Evolutionary conservation across 1,140 invertebrate species (phyloP).

Genomic region (Delia radicum): DNA sequence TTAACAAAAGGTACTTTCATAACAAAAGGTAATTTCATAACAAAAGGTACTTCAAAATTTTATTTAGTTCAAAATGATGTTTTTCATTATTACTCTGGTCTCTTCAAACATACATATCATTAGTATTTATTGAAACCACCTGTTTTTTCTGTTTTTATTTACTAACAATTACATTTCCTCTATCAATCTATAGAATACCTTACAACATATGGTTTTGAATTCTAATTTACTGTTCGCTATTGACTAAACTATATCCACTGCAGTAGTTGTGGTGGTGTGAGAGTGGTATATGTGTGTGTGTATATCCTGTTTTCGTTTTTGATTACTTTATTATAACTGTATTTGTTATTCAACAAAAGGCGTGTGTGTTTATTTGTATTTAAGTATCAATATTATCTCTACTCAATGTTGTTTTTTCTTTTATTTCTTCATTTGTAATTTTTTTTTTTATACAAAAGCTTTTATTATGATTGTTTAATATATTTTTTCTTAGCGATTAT

Average conservation of each 20-base stretch:
- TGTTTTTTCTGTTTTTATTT: background rate
- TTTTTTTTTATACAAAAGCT: background rate
- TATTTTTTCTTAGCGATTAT: background rate
- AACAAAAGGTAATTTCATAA: no score
- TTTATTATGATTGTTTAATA: background rate
- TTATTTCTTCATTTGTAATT: background rate
- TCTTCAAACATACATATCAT: no score
- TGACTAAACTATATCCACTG: no score
- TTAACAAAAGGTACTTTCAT: no score
- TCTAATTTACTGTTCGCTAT: background rate
- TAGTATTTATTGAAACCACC: background rate
- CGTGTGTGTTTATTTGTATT: background rate
- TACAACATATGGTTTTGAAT: background rate
- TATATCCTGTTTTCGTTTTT: background rate
- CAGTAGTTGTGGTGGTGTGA: no score
- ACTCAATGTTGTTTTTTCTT: background rate
- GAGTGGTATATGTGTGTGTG: background rate
- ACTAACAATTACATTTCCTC: no score
- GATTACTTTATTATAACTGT: background rate
- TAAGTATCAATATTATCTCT: background rate
- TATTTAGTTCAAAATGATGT: no score
- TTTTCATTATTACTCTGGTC: background rate
- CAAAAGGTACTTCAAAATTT: no score
- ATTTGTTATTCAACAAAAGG: background rate
- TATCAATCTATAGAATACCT: background rate